Evolutionary conservation across 2,888 invertebrate species (phyloP), one percentile per base, ranked within the genome.

Genomic region (Bruchidius siliquastri): DNA sequence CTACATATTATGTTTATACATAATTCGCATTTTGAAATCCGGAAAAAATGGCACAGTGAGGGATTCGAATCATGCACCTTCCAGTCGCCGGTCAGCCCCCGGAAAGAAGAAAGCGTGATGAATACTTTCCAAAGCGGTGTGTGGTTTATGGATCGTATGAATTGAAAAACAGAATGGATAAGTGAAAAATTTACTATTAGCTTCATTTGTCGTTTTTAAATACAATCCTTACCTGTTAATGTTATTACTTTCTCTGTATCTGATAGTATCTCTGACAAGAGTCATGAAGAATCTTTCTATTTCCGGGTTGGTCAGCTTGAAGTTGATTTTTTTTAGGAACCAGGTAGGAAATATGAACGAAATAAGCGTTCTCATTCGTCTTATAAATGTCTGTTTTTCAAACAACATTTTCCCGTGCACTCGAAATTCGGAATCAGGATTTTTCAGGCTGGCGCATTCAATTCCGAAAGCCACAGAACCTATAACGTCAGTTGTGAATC

Each of bases 381-480:
- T 66, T 49, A 8, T 1, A 49, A 49, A 13, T 13, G 49, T 18
- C 1, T 49, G 49, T 1, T 18, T 20, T 4, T 67, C 69, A 32
- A 75, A 76, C 69, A 77, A 20, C 80, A 71, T 73, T 79, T 80
- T 75, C 0, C 81, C 82, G 68, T 79, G 79, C 66, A 76, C 70
- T 69, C 75, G 72, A 81, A 90, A 90, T 74, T 88, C 87, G 0
- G 88, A 87, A 74, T 88, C 84, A 0, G 88, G 85, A 81, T 89
- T 86, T 70, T 87, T 85, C 72, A 90, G 87, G 32, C 89, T 88
- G 78, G 90, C 88, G 76, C 88, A 88, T 76, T 90, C 88, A 3
- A 90, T 85, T 30, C 90, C 90, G 80, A 90, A 91, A 13, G 89
- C 90, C 71, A 89, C 88, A 68, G 87, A 88, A 0, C 89, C 89